Base-by-base conservation (phyloP, 2,113 vertebrate species). In the Planiliza haematocheilus region DNA sequence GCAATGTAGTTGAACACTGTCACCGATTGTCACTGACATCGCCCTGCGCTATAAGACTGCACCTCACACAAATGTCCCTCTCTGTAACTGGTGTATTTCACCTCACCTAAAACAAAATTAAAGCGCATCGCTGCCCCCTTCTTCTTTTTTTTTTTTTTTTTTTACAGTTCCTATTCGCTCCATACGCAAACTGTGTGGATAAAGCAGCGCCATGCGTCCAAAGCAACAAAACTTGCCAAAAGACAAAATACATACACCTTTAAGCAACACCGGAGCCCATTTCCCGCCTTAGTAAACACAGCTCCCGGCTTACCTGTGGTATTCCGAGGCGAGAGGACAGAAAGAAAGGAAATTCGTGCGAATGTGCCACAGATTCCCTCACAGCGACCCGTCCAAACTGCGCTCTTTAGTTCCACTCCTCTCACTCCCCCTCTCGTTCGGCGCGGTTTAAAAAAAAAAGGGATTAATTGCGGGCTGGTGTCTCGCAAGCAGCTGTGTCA, bases 261-360 rank as follows among this genome's bases (percentile, higher is more conserved):
- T 30, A 12, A 70, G 42, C 60, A 48, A 57, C 39, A 4, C 20
- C 0, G 2, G n/a, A 41, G 10, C 65, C 13, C 11, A 12, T 9
- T 18, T 42, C 34, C 52, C 9, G 14, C 39, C 30, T 43, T 6
- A 39, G 70, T 38, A 21, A 65, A 69, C 0, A 51, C 37, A 60
- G 52, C 46, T 43, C 30, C 34, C 67, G 37, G 18, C 89, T 90
- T 94, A 94, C 93, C 93, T 93, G 88, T 81, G 74, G 46, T 91
- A 79, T 79, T 88, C 81, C 79, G 76, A 84, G 86, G 82, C 65
- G 84, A 83, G 49, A 53, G 11, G 55, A 39, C 51, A 72, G 61
- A 64, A 66, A 76, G 43, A 49, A 70, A 61, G 48, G 56, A 37
- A 79, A 85, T 53, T 62, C 13, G 70, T n/a, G 69, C 43, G 41